These are phyloP conservation scores for Oryzias javanicus DNA, from an alignment of 2,113 vertebrate genomes.

Conservation along the genomic window DNA sequence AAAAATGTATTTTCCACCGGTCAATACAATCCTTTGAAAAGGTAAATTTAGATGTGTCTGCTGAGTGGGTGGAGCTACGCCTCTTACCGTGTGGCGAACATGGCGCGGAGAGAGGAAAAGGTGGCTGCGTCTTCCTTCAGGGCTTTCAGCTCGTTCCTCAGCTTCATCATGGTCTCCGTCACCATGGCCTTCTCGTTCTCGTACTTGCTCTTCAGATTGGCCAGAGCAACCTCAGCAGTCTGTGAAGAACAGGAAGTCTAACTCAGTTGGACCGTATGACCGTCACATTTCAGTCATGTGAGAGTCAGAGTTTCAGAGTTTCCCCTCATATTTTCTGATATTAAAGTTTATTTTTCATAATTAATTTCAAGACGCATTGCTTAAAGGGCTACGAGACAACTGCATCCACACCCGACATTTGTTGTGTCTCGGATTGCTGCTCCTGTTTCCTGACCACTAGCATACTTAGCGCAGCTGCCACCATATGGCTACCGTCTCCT, in stretches of 20 bases:
- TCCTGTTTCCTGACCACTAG: conserved; percentile 27
- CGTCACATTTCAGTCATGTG: conserved; percentile 8
- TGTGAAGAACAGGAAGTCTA: conserved; percentile 48
- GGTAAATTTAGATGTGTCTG: not conserved
- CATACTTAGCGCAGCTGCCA: conserved; percentile 39
- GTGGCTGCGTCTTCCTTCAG: conserved; percentile 97
- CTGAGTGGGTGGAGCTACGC: not conserved
- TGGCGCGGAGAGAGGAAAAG: conserved; percentile 95
- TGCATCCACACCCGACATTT: conserved; percentile 30
- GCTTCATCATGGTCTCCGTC: conserved; percentile 97
- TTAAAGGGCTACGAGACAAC: conserved; percentile 49
- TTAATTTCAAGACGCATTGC: conserved; percentile 17
- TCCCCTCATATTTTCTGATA: no score
- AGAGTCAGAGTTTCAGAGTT: no score
- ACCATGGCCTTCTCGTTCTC: conserved; percentile 98
- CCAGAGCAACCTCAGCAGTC: conserved; percentile 96
- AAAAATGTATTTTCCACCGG: no score
- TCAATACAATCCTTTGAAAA: not conserved
- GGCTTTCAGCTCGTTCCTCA: conserved; percentile 96
- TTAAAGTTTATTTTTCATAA: no score
- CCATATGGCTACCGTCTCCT: conserved; percentile 32
- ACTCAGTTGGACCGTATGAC: conserved; percentile 6
- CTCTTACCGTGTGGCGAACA: conserved; percentile 96
- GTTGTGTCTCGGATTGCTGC: conserved; percentile 18
- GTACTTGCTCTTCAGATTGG: conserved; percentile 99